Evolutionary conservation across 1,140 invertebrate species (phyloP), one percentile per base, ranked within the genome.

Genomic region (Nautilus pompilius): DNA sequence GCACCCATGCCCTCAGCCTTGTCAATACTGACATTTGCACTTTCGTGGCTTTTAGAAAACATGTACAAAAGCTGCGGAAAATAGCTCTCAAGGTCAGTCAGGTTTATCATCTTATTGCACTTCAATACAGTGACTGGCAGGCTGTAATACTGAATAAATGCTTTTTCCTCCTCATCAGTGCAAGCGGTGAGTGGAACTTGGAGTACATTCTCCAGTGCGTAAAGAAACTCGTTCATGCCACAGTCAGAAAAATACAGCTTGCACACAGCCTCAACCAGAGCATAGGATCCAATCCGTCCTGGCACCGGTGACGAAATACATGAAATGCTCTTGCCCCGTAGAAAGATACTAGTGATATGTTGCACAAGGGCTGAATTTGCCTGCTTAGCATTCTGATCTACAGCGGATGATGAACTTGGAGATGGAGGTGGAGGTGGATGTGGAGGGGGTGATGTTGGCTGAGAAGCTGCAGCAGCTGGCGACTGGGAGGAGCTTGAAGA

Each of bases 131-230:
- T 65, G 5, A 76, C 77, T 10, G 77, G 77, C 41, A 79, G 67
- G 65, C 75, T 77, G 58, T 79, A 79, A 58, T 78, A 79, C 54
- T 76, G 72, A 66, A 79, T 77, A 61, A 79, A 79, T 0, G 77
- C 74, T 49, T 75, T 74, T 54, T 77, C 77, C 53, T 79, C 77
- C 32, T 71, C 67, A 53, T 72, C 68, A 20, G 69, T 71, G 55
- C 77, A 79, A 5, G 73, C 65, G 29, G 73, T 49, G n/a, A 78
- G 60, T 15, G 75, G 70, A 20, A 78, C 69, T 57, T 72, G 71
- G 17, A 79, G 34, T 20, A 79, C 74, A 63, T 73, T 72, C 58
- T 75, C 73, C 33, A 79, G 49, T 3, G 73, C 77, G 63, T 72
- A 74, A 2, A 79, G 63, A 69, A 79, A 79, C 62, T 79, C 77